Conservation (phyloP, 35 echinoderm and acorn worm genomes). For the Nesometra sesokonis region DNA sequence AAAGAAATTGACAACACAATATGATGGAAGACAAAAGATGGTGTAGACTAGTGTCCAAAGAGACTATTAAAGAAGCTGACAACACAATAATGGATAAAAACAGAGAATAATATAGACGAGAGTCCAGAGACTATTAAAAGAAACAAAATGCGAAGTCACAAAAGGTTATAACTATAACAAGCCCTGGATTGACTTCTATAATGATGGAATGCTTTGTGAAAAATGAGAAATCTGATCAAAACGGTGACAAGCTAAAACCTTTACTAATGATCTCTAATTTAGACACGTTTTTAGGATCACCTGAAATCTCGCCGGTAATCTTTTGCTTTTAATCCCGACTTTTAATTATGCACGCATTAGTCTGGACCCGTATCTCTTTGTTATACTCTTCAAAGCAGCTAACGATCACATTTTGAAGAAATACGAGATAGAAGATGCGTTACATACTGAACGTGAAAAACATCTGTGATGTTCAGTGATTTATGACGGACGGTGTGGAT, state of each 20-base stretch:
- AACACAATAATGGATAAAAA: no score
- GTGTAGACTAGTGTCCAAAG: no score
- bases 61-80: no score
- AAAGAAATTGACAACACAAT: no score
- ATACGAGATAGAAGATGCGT: not conserved
- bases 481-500: not conserved
- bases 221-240: not conserved
- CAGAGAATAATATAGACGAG: no score
- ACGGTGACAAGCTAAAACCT: not conserved
- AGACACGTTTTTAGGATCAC: not conserved
- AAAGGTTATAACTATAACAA: not conserved
- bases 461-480: not conserved
- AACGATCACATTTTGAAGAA: not conserved
- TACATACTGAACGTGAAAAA: not conserved
- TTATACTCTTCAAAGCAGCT: not conserved
- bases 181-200: not conserved
- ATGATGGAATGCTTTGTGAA: not conserved
- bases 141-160: not conserved
- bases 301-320: not conserved
- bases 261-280: not conserved
- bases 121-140: no score
- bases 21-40: no score
- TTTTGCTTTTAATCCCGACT: not conserved
- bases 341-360: not conserved
- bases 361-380: not conserved